Evolutionary conservation across 1,140 invertebrate genomes (phyloP).

Genomic region (Atta texana): DNA sequence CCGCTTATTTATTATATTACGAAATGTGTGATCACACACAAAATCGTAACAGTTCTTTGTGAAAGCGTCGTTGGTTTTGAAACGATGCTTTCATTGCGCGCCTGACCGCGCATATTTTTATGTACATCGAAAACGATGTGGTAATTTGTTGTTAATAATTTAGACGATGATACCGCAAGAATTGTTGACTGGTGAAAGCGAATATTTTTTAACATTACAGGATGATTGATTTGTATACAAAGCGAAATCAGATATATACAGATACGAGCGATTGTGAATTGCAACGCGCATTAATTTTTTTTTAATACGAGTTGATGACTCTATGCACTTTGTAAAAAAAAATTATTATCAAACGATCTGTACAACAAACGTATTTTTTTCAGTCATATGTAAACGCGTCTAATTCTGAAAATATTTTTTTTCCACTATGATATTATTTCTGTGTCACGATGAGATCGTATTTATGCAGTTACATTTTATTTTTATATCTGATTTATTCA

Average conservation of each 20-base stretch:
- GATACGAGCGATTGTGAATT: conserved; percentile 18
- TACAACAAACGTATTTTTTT: conserved; percentile 14
- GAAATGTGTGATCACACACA: background rate
- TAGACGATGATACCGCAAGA: conserved; percentile 1
- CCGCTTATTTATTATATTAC: background rate
- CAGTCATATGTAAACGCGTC: background rate
- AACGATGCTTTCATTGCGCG: background rate
- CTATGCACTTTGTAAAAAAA: conserved; percentile 6
- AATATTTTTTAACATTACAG: conserved; percentile 29
- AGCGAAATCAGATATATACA: conserved; percentile 27
- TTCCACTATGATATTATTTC: background rate
- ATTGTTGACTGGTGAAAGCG: conserved; percentile 19
- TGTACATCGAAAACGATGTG: background rate
- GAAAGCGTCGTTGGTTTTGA: conserved; percentile 28
- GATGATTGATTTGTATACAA: conserved; percentile 12
- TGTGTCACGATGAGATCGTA: background rate
- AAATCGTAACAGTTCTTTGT: background rate
- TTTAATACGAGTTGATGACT: conserved; percentile 21
- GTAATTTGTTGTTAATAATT: conserved; percentile 47
- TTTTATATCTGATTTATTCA: background rate
- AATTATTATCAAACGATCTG: background rate
- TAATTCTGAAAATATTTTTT: background rate
- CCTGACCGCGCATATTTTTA: conserved; percentile 3
- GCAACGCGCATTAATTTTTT: conserved; percentile 46
- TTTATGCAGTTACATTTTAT: background rate